Evolutionary conservation across 2,797 vertebrate species (phyloP), one percentile per base, ranked within the genome.

Genomic region (Pogonophryne albipinna): DNA sequence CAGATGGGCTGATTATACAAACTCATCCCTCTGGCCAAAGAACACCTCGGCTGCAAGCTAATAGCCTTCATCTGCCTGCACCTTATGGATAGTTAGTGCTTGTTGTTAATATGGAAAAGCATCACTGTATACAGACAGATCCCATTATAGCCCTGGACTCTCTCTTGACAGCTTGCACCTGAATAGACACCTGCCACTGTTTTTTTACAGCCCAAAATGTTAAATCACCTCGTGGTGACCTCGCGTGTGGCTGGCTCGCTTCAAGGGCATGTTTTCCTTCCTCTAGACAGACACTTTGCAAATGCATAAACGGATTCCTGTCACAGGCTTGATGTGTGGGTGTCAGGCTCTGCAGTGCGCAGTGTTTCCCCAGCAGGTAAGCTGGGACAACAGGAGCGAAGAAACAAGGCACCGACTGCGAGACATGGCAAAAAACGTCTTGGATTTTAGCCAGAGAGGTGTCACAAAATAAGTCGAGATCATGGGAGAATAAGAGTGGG

Each of bases 1-100:
- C 89, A 90, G 91, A 95, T 94, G 91, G 91, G 87, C 84, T 74
- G 87, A 92, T 93, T 90, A 92, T 84, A 90, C 70, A 78, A 87
- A 89, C 86, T 84, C 87, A 90, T 92, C 84, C 87, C 84, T 87
- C 79, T 56, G 76, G 86, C 76, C 56, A 20, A 41, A 84, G 82
- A 90, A 74, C 85, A 86, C 87, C 85, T 84, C 50, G 50, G 79
- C 83, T 72, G 66, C 57, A 38, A 81, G 84, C 76, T 86, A 91
- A 89, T 73, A 71, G 83, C 84, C 76, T 83, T 92, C 83, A 86
- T 87, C 80, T 89, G 83, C 76, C 72, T 80, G 61, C n/a, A 52
- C 45, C 77, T 87, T 84, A 85, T 83, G 62, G 65, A 80, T 64
- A 67, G 78, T 57, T 64, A 66, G 74, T 62, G 68, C 60, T 68